These are phyloP conservation scores for Sapajus apella DNA, from an alignment of 2,113 vertebrate species.

Conservation along the genomic window DNA sequence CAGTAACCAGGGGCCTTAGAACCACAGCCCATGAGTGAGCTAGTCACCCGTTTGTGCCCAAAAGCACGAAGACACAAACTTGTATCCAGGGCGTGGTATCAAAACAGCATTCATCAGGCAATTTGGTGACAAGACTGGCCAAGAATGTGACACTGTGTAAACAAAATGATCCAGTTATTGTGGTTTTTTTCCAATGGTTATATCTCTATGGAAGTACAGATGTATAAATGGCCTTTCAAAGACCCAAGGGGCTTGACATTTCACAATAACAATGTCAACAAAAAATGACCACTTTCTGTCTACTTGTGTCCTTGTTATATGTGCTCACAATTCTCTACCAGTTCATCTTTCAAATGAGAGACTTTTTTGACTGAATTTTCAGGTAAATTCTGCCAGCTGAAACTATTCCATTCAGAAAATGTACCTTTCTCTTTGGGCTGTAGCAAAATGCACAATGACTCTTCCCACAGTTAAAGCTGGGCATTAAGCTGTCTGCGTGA, in stretches of 20 bases:
- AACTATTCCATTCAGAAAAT: not conserved
- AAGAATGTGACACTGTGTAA: not conserved
- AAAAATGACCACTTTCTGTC: not conserved
- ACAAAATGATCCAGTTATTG: not conserved
- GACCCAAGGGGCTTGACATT: not conserved
- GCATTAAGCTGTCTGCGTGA: rapidly evolving
- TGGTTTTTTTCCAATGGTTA: not conserved
- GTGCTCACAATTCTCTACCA: not conserved
- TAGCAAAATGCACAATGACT: rapidly evolving
- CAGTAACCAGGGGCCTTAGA: not conserved
- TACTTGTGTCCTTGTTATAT: not conserved
- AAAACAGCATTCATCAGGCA: not conserved
- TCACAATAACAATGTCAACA: not conserved
- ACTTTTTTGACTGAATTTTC: not conserved
- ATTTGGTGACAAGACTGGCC: not conserved
- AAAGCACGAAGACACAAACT: not conserved
- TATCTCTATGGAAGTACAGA: not conserved
- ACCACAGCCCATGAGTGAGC: not conserved
- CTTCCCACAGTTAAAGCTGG: not conserved
- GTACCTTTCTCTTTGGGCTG: not conserved
- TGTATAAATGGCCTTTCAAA: not conserved
- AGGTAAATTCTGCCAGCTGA: not conserved
- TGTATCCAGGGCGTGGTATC: rapidly evolving
- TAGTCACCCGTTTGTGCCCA: rapidly evolving
- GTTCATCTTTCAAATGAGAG: not conserved